phyloP scores from a whole-genome alignment of 2,888 invertebrate species.

The Furcula furcula region DNA sequence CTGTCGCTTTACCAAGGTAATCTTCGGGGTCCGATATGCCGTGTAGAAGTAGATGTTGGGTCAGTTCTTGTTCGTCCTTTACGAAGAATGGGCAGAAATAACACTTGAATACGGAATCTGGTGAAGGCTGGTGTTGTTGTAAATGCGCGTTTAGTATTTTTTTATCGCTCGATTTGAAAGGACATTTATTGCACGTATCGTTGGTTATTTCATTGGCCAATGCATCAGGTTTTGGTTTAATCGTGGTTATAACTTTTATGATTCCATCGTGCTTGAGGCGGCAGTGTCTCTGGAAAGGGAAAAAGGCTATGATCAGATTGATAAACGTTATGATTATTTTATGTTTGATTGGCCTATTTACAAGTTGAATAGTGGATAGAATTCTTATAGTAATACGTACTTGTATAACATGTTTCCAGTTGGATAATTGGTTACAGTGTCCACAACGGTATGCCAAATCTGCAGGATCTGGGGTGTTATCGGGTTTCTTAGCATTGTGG shows the following conservation, averaged over 20 bases:
- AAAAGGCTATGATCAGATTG: slow-evolving; percentile 2
- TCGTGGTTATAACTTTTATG: slow-evolving; percentile 84
- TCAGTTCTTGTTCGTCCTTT: slow-evolving; percentile 84
- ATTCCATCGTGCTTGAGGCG: slow-evolving; percentile 89
- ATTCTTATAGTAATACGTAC: slow-evolving; percentile 77
- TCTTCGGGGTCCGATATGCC: slow-evolving; percentile 83
- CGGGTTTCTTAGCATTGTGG: slow-evolving; percentile 47
- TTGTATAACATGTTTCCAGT: slow-evolving; percentile 94
- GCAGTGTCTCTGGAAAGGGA: slow-evolving; percentile 85
- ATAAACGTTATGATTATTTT: too few relatives aligned
- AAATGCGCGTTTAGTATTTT: slow-evolving; percentile 84
- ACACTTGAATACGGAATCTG: slow-evolving; percentile 88
- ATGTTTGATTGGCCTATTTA: too few relatives aligned
- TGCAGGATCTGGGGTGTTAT: slow-evolving; percentile 63
- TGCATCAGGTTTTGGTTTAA: slow-evolving; percentile 67
- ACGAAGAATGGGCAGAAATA: slow-evolving; percentile 91
- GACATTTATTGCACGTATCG: slow-evolving; percentile 86
- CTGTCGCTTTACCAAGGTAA: slow-evolving; percentile 73
- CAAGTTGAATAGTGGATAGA: too few relatives aligned
- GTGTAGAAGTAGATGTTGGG: slow-evolving; percentile 85
- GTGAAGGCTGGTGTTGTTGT: slow-evolving; percentile 85
- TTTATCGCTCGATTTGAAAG: slow-evolving; percentile 84
- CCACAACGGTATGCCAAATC: slow-evolving; percentile 85
- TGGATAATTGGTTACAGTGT: slow-evolving; percentile 90
- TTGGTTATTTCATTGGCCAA: slow-evolving; percentile 44